Evolutionary conservation across 2,113 vertebrate species (phyloP).

Genomic region (Smithornis capensis): DNA sequence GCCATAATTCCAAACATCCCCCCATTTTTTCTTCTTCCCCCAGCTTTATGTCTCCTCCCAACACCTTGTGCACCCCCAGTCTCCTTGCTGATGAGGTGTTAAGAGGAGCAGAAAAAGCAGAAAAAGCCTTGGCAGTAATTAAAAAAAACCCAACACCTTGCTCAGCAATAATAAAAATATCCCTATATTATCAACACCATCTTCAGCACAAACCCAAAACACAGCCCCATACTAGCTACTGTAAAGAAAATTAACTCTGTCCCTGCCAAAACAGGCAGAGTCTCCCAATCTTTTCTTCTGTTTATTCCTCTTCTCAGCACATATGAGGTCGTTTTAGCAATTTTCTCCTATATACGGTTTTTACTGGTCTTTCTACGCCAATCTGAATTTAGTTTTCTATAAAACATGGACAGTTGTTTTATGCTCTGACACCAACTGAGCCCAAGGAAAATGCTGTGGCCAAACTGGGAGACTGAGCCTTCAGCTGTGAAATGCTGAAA

Average conservation of each 20-base stretch:
- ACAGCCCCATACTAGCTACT: background rate
- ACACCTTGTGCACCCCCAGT: too few relatives aligned
- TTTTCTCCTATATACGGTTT: background rate
- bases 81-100: accelerated
- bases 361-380: background rate
- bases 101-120: background rate
- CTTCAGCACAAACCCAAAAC: background rate
- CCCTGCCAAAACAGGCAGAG: background rate
- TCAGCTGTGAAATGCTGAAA: background rate
- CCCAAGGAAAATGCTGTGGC: background rate
- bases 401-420: background rate
- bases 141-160: too few relatives aligned
- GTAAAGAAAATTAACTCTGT: background rate
- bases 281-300: background rate
- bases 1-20: background rate
- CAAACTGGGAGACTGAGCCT: background rate
- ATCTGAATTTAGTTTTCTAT: background rate
- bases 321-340: background rate
- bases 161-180: too few relatives aligned
- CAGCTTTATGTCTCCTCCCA: background rate
- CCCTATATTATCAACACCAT: too few relatives aligned
- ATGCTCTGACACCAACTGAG: background rate
- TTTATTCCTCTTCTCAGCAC: background rate
- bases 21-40: accelerated
- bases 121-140: background rate